phyloP scores from a whole-genome alignment of 2,888 invertebrate species.

The Choristoneura rosaceana region DNA sequence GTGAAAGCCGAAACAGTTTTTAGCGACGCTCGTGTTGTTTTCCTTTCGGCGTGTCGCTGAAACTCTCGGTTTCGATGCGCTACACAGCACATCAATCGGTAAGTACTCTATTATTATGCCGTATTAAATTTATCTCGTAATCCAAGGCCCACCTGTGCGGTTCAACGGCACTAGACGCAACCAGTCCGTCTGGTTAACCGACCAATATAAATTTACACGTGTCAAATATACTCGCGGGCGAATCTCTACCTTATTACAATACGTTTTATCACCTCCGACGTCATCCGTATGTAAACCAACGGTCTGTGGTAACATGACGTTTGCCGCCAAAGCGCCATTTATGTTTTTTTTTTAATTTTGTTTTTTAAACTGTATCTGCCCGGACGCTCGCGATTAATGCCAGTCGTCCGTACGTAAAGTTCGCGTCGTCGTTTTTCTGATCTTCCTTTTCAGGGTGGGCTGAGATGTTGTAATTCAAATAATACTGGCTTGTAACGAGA shows the following conservation, averaged over 20 bases:
- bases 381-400: slow-evolving; percentile 72
- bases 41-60: slow-evolving; percentile 41
- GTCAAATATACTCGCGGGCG: slow-evolving; percentile 62
- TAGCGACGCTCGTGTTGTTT: slow-evolving; percentile 10
- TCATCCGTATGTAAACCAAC: slow-evolving; percentile 45
- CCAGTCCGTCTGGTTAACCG: slow-evolving; percentile 78
- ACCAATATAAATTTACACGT: slow-evolving; percentile 72
- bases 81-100: slow-evolving; percentile 58
- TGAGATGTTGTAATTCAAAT: slow-evolving; percentile 47
- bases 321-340: slow-evolving; percentile 74
- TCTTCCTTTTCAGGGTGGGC: slow-evolving; percentile 63
- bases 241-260: slow-evolving; percentile 68
- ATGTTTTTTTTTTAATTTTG: slow-evolving; percentile 61
- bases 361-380: slow-evolving; percentile 75
- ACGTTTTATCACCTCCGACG: slow-evolving; percentile 49
- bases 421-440: slow-evolving; percentile 54
- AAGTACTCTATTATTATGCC: slow-evolving; percentile 73
- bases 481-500: slow-evolving; percentile 37
- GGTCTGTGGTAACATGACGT: slow-evolving; percentile 55
- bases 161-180: slow-evolving; percentile 79
- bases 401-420: slow-evolving; percentile 60
- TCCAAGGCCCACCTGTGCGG: slow-evolving; percentile 81
- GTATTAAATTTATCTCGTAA: slow-evolving; percentile 81
- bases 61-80: slow-evolving; percentile 62
- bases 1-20: background rate